Evolutionary conservation across 2,888 invertebrate genomes (phyloP).

Genomic region (Phaonia tiefii): DNA sequence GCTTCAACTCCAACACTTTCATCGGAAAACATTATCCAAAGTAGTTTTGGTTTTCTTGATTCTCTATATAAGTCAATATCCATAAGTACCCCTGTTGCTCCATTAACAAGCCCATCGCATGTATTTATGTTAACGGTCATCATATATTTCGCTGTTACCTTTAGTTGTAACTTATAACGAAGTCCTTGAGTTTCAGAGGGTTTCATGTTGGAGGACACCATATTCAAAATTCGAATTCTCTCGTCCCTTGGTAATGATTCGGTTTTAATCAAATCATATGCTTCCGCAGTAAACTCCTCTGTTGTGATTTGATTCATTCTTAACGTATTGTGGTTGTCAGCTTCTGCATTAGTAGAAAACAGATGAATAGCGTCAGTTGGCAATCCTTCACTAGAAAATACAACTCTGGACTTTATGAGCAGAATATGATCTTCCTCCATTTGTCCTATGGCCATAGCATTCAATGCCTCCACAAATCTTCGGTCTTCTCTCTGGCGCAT

Average conservation of each 20-base stretch:
- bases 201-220: constrained; percentile 17
- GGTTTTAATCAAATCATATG: constrained; percentile 6
- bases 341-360: too few relatives aligned
- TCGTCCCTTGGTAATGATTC: not conserved
- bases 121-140: constrained; percentile 51
- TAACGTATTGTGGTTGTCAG: too few relatives aligned
- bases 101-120: constrained; percentile 56
- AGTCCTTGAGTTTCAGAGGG: constrained; percentile 48
- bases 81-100: constrained; percentile 42
- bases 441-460: constrained; percentile 9
- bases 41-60: not conserved
- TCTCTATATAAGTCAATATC: constrained; percentile 1
- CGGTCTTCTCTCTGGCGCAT: constrained; percentile 19
- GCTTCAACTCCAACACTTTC: not conserved
- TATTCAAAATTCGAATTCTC: not conserved
- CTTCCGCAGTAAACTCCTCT: not conserved
- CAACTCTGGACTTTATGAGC: too few relatives aligned
- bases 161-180: constrained; percentile 15
- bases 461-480: not conserved
- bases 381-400: too few relatives aligned
- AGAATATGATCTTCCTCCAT: not conserved
- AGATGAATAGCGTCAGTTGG: constrained; percentile 39
- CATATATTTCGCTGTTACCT: constrained; percentile 53
- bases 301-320: not conserved
- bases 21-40: constrained; percentile 2